A percentile compares a stretch with the other conserved stretches of the same genome.
These are phyloP conservation scores for Andrena praecox DNA, from an alignment of 2,888 invertebrate species.

Conservation along the genomic window DNA sequence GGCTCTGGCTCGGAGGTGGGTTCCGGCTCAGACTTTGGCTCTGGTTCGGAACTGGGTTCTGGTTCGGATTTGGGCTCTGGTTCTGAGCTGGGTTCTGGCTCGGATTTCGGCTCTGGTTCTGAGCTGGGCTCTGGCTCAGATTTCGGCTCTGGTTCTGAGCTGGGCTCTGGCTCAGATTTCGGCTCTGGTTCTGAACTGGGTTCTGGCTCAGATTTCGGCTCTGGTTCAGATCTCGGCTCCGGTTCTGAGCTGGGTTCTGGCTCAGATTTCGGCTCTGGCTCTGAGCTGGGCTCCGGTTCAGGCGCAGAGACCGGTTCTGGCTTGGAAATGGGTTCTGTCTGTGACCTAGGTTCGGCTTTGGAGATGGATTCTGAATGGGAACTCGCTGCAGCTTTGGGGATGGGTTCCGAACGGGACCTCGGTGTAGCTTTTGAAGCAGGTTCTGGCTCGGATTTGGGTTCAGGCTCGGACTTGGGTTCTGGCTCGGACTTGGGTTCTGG, in stretches of 20 bases:
- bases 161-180: conserved; percentile 84
- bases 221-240: conserved; percentile 83
- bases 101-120: conserved; percentile 82
- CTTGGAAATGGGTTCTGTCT: conserved; percentile 83
- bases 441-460: conserved; percentile 80
- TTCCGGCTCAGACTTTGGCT: conserved; percentile 80
- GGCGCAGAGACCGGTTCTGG: conserved; percentile 84
- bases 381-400: conserved; percentile 81
- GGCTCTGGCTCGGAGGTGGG: conserved; percentile 84
- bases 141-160: conserved; percentile 71
- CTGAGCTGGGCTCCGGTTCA: conserved; percentile 84
- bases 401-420: conserved; percentile 82
- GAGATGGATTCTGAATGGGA: conserved; percentile 77
- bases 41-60: conserved; percentile 79
- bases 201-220: conserved; percentile 81
- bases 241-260: conserved; percentile 84
- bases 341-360: conserved; percentile 79
- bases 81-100: conserved; percentile 84
- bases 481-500: conserved; percentile 84
- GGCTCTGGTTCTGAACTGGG: conserved; percentile 81
- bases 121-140: conserved; percentile 83
- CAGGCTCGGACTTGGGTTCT: conserved; percentile 77
- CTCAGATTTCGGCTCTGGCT: conserved; percentile 78
- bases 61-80: conserved; percentile 83
- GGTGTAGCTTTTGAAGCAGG: conserved; percentile 83